Base-by-base conservation (phyloP, 2,113 vertebrate species). In the Oceanodroma tethys region DNA sequence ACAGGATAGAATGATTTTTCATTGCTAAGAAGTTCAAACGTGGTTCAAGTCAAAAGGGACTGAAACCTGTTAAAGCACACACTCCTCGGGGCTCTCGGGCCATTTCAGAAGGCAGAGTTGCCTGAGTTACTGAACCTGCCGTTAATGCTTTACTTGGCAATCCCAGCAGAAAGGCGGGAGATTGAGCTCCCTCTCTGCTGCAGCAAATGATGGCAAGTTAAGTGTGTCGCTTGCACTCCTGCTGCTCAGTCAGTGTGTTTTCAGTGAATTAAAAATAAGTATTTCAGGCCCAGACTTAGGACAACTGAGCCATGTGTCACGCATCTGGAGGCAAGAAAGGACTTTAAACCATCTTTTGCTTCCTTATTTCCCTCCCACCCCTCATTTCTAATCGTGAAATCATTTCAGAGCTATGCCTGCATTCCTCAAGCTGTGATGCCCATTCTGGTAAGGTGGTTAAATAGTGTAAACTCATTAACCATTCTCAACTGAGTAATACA, bases 31-130 rank as follows among this genome's bases (percentile, higher is more conserved):
- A 85, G 78, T 94, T 97, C 85, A 97, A 89, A 94, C 4, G 47
- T n/a, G 65, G 76, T 94, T 95, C 85, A 94, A 50, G 70, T 84
- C 74, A 43, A 68, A 96, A 92, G 81, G 90, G 66, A 86, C 62
- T 1, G 7, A 42, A 85, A 34, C 40, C 71, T 87, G 40, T 43
- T 34, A 30, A 22, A 91, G 38, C 26, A n/a, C 79, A 29, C 0
- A 0, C 50, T 96, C 68, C 82, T 56, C 5, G 0, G 42, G 60
- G 67, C 70, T 50, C 78, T 34, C 1, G 5, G 47, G 40, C 34
- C 0, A 0, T 13, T 79, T 58, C 50, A 13, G 76, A 52, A 58
- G 59, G 73, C 55, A 81, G 62, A 63, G 40, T 2, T 79, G 27
- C 38, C 56, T 10, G 55, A 32, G 48, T 40, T 75, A 10, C 50